Evolutionary conservation across 1,140 invertebrate genomes (phyloP), one percentile per base, ranked within the genome.

Genomic region (Caenorhabditis tropicalis): DNA sequence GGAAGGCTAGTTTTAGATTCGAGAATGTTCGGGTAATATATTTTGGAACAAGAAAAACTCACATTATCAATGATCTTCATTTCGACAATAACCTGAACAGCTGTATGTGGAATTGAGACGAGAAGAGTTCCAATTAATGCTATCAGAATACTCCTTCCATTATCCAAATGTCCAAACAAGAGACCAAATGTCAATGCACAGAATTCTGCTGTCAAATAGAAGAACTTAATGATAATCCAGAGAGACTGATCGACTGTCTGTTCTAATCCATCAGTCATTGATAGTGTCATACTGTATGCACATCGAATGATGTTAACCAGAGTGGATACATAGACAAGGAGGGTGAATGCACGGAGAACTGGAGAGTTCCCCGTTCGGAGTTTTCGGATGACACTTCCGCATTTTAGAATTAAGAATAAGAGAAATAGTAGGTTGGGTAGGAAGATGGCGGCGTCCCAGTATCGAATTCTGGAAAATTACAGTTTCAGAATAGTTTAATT

Each of bases 101-200:
- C 80, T 27, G 84, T 79, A 70, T 85, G 84, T 27, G 33, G 31
- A 21, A 85, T 39, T 4, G 51, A 65, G 16, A 85, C 43, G 10
- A 85, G n/a, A 2, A 85, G 15, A 12, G 84, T 85, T 21, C 21
- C 53, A 3, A 83, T 7, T 15, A 85, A 65, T 16, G 82, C 84
- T 3, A 49, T 16, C 24, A 81, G 19, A 46, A 85, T 85, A 19
- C 43, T 56, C n/a, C 27, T 82, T 27, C 81, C 56, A 83, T 79
- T 85, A 51, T 85, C 84, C 81, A 85, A 46, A 36, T 85, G 84
- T 12, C 84, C 83, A n/a, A 84, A 84, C 5, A 84, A 36, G 5
- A 84, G 16, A 6, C 58, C 83, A 49, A 84, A 84, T 16, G 83
- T 84, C 24, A 84, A 65, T 29, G 65, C 83, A 46, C 70, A 84